Percentiles rank a stretch among this genome's conserved stretches.
These are phyloP conservation scores for Herminia tarsipennalis DNA, from an alignment of 2,888 invertebrate species.

Conservation along the genomic window DNA sequence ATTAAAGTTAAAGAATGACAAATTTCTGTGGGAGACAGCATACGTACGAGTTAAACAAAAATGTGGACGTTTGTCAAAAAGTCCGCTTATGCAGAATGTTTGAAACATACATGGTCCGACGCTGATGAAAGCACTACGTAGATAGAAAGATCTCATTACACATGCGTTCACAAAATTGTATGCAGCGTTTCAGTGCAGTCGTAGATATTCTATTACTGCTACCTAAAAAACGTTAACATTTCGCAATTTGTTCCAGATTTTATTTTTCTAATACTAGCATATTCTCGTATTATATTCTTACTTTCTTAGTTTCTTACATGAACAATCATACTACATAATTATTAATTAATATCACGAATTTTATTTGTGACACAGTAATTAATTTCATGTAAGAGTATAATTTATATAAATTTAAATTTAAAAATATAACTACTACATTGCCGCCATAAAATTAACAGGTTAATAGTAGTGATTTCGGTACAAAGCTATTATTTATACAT, in stretches of 20 bases:
- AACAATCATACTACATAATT: too few species aligned
- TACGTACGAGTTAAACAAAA: slow-evolving; percentile 13
- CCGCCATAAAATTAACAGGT: too few species aligned
- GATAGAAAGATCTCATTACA: slow-evolving; percentile 36
- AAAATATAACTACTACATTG: too few species aligned
- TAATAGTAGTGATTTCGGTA: too few species aligned
- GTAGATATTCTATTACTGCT: neutral
- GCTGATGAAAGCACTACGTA: slow-evolving; percentile 30
- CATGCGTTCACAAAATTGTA: slow-evolving; percentile 19
- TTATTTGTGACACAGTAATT: too few species aligned
- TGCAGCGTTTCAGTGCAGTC: neutral
- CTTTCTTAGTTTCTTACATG: too few species aligned
- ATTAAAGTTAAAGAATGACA: slow-evolving; percentile 30
- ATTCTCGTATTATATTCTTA: too few species aligned
- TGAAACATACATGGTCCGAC: slow-evolving; percentile 24
- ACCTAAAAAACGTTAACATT: neutral
- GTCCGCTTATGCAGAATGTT: slow-evolving; percentile 24
- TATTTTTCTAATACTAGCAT: too few species aligned
- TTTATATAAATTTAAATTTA: too few species aligned
- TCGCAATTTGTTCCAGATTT: neutral
- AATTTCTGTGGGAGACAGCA: slow-evolving; percentile 19
- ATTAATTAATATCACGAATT: too few species aligned
- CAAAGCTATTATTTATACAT: too few species aligned
- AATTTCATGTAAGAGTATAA: too few species aligned
- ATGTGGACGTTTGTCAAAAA: slow-evolving; percentile 29